A percentile compares a stretch with the other conserved stretches of the same genome.
Conservation (phyloP, 2,113 vertebrate genomes). For the Cheilinus undulatus region DNA sequence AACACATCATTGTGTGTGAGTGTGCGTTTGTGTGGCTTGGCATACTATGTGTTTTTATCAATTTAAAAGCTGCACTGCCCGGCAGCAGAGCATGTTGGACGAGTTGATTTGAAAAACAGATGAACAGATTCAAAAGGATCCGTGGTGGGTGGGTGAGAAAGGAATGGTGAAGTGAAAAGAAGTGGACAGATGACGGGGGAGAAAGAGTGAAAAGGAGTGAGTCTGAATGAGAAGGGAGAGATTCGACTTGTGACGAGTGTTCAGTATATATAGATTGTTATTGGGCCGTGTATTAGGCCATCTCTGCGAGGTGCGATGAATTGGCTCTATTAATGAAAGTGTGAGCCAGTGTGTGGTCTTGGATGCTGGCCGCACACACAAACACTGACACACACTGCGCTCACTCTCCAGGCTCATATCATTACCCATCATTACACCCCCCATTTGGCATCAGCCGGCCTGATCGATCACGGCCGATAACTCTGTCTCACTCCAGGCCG, state of each 20-base stretch:
- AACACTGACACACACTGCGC: slow-evolving; percentile 39
- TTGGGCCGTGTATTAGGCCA: slow-evolving; percentile 66
- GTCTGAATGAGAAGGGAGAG: slow-evolving; percentile 4
- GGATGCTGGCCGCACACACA: slow-evolving; percentile 46
- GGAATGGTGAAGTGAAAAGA: slow-evolving; percentile 44
- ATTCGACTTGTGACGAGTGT: slow-evolving; percentile 43
- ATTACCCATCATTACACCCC: slow-evolving; percentile 85
- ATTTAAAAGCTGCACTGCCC: slow-evolving; percentile 46
- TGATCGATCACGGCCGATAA: slow-evolving; percentile 83
- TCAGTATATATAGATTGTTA: slow-evolving; percentile 60
- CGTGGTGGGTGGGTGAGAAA: slow-evolving; percentile 47
- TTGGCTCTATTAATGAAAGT: slow-evolving; percentile 80
- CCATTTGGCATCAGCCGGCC: slow-evolving; percentile 82
- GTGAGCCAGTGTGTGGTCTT: slow-evolving; percentile 66
- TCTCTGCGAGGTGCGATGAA: slow-evolving; percentile 74
- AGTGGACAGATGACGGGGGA: slow-evolving; percentile 43
- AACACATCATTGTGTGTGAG: slow-evolving; percentile 52
- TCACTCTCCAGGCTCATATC: slow-evolving; percentile 79
- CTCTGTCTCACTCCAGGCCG: slow-evolving; percentile 76
- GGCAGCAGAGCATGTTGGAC: slow-evolving; percentile 44
- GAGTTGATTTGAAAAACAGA: slow-evolving; percentile 68
- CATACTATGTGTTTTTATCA: slow-evolving; percentile 56
- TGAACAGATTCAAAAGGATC: slow-evolving; percentile 62
- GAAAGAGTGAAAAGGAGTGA: slow-evolving; percentile 8
- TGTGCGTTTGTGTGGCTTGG: slow-evolving; percentile 30